Conservation (phyloP, 2,797 vertebrate genomes). For the Enteromius thamalakanensis region DNA sequence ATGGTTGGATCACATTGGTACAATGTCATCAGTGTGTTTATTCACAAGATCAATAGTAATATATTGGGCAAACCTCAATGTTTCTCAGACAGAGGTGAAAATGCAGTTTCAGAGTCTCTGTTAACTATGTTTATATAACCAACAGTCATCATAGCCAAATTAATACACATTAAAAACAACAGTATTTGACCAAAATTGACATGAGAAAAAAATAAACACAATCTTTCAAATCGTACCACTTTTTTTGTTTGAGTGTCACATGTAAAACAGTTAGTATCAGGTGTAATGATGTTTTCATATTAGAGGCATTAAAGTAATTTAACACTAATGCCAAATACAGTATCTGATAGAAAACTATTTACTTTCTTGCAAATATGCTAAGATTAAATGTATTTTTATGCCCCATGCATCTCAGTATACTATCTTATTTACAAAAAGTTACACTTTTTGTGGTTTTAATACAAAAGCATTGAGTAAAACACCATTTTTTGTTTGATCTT, state of each 20-base stretch:
- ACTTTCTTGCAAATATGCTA: conserved; percentile 61
- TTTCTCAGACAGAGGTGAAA: conserved; percentile 5
- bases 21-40: conserved; percentile 17
- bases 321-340: conserved; percentile 50
- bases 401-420: conserved; percentile 59
- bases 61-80: neutral
- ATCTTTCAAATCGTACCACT: conserved; percentile 17
- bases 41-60: neutral
- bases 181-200: neutral
- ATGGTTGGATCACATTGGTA: conserved; percentile 12
- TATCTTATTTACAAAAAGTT: conserved; percentile 33
- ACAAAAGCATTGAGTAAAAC: conserved; percentile 24
- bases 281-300: neutral
- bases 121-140: neutral
- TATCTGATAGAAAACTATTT: conserved; percentile 71
- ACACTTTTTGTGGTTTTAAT: conserved; percentile 23
- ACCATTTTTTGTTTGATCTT: neutral
- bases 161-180: conserved; percentile 18
- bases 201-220: neutral
- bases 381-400: conserved; percentile 61
- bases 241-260: neutral
- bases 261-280: conserved; percentile 33
- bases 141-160: conserved; percentile 30
- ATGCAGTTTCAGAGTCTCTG: neutral
- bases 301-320: conserved; percentile 45